Evolutionary conservation across 2,888 invertebrate genomes (phyloP), one percentile per base, ranked within the genome.

Genomic region (Maniola hyperantus): DNA sequence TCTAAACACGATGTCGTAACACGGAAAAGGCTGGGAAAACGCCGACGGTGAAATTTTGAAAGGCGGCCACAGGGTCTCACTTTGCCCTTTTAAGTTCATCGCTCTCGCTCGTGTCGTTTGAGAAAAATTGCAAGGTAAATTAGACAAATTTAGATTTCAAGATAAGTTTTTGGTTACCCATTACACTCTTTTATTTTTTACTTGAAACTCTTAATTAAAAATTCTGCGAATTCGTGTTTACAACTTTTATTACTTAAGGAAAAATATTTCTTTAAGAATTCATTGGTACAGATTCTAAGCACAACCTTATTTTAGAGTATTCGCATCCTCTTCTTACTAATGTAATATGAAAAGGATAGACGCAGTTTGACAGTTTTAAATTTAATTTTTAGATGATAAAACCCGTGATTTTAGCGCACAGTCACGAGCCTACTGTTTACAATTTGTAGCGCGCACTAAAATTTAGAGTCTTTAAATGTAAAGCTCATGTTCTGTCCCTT

Each of bases 1-100:
- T 89, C 88, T 88, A 89, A 91, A 90, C 91, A 91, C 85, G 88
- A 83, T 91, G 90, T 90, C 83, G 88, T 88, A 83, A 91, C 91
- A 91, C 78, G 90, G 83, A 91, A 92, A 90, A 87, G 91, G 91
- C 85, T 85, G 91, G 88, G 77, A 83, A 86, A 90, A 84, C 82
- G 88, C 87, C 90, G 85, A 83, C 79, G 88, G 88, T 88, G 73
- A 82, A 79, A 87, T 87, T 87, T 85, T 78, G 79, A 79, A 76
- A 81, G 84, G 81, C 73, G 79, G 77, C 80, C 80, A 78, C 78
- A 74, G 77, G 74, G 72, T 77, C 76, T 79, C 73, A 71, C 74
- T 83, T 83, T 83, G 85, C 89, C 88, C 83, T 88, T 89, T 87
- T 86, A 85, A 88, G 80, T 84, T 82, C 76, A 72, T 75, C 77